Percentiles rank a stretch among this genome's conserved stretches.
phyloP scores from a whole-genome alignment of 1,140 invertebrate genomes.

The Epicauta chinensis region DNA sequence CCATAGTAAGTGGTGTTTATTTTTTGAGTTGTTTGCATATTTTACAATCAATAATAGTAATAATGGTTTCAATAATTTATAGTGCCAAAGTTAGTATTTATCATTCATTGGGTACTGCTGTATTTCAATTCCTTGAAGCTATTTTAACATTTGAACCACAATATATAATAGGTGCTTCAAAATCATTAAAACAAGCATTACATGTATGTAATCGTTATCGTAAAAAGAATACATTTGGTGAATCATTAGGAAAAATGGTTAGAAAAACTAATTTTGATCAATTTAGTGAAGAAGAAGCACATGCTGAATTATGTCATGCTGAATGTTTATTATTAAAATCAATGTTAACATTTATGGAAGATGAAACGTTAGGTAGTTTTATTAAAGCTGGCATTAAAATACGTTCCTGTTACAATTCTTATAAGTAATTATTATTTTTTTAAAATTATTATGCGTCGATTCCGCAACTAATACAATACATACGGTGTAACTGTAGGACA shows the following conservation, averaged over 20 bases:
- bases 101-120: conserved; percentile 82
- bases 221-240: conserved; percentile 64
- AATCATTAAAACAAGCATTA: conserved; percentile 66
- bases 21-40: too few species aligned
- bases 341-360: conserved; percentile 87
- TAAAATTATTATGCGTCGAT: too few species aligned
- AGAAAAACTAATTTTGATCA: conserved; percentile 69
- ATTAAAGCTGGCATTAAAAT: conserved; percentile 92
- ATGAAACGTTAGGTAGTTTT: conserved; percentile 90
- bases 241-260: conserved; percentile 76
- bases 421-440: too few species aligned
- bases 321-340: conserved; percentile 84
- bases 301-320: conserved; percentile 92
- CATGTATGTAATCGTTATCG: conserved; percentile 69
- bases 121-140: conserved; percentile 87
- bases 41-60: too few species aligned
- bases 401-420: conserved; percentile 82
- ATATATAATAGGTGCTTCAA: conserved; percentile 66
- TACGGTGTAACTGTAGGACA: too few species aligned
- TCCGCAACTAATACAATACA: too few species aligned
- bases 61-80: conserved; percentile 31
- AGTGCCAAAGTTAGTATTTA: conserved; percentile 82
- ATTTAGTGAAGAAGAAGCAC: conserved; percentile 78
- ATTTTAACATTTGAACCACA: conserved; percentile 86
- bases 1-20: conserved; percentile 55